Percentiles rank a stretch among this genome's conserved stretches.
Conservation (phyloP, 1,140 invertebrate genomes). For the Sycophila sp. region DNA sequence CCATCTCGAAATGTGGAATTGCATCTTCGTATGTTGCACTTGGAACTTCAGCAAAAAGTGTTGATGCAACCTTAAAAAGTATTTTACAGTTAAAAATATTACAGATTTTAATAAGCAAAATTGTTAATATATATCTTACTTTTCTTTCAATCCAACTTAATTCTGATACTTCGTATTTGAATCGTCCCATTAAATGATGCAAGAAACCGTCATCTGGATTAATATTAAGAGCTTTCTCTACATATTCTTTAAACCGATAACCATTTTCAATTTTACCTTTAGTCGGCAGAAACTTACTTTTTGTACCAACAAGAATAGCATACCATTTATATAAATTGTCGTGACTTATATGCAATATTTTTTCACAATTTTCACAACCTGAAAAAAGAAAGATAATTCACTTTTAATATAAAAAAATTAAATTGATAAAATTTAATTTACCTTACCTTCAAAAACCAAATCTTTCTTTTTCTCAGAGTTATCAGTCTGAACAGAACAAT, state of each 20-base stretch:
- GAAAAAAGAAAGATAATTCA: conserved; percentile 39
- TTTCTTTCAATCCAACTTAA: conserved; percentile 79
- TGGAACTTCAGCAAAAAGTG: conserved; percentile 76
- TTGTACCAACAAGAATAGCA: conserved; percentile 76
- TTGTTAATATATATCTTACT: conserved; percentile 59
- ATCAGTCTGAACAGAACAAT: conserved; percentile 63
- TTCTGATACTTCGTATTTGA: conserved; percentile 75
- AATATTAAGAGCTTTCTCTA: conserved; percentile 75
- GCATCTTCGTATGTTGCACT: conserved; percentile 75
- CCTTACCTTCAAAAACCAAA: conserved; percentile 69
- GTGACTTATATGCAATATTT: conserved; percentile 68
- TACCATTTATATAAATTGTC: conserved; percentile 82
- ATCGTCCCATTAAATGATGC: conserved; percentile 77
- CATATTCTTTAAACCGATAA: conserved; percentile 76
- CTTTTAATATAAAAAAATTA: neutral
- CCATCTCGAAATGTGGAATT: conserved; percentile 72
- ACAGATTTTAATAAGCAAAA: neutral
- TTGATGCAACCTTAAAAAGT: conserved; percentile 65
- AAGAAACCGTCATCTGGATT: conserved; percentile 74
- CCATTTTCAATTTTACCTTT: conserved; percentile 79
- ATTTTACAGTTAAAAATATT: neutral
- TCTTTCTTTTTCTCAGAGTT: conserved; percentile 67
- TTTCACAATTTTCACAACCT: conserved; percentile 72
- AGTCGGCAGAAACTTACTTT: conserved; percentile 70
- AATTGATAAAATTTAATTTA: neutral